These are phyloP conservation scores for Forbesichthys agassizii DNA, from an alignment of 2,113 vertebrate genomes.

Conservation along the genomic window DNA sequence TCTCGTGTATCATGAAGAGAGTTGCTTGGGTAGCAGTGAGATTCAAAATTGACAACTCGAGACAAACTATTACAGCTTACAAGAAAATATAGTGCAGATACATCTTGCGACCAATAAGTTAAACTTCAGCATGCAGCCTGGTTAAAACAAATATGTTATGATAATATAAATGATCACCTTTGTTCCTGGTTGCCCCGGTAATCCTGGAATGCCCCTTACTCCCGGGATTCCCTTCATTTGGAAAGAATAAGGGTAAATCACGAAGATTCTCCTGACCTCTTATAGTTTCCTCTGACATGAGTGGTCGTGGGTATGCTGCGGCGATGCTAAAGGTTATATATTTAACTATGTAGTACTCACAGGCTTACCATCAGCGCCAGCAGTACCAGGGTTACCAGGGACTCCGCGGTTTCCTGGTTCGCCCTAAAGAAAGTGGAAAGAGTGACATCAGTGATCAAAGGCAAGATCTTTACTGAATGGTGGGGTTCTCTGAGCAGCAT, in stretches of 20 bases:
- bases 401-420: constrained; percentile 82
- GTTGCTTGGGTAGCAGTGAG: no score
- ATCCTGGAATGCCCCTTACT: constrained; percentile 80
- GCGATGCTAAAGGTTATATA: constrained; percentile 69
- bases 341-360: constrained; percentile 97
- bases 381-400: constrained; percentile 85
- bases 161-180: constrained; percentile 74
- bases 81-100: no score
- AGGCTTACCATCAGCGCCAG: constrained; percentile 99
- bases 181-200: constrained; percentile 82
- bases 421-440: constrained; percentile 75
- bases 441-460: neutral
- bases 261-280: neutral
- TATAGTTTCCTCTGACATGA: constrained; percentile 18
- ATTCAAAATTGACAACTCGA: no score
- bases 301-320: constrained; percentile 15
- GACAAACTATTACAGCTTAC: no score
- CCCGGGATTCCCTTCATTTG: constrained; percentile 84
- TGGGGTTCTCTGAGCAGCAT: constrained; percentile 7
- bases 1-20: no score
- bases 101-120: no score
- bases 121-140: no score
- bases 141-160: neutral
- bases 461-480: neutral
- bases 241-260: constrained; percentile 1